A percentile compares a stretch with the other conserved stretches of the same genome.
These are phyloP conservation scores for Alsophila aescularia DNA, from an alignment of 2,888 invertebrate species.

Conservation along the genomic window DNA sequence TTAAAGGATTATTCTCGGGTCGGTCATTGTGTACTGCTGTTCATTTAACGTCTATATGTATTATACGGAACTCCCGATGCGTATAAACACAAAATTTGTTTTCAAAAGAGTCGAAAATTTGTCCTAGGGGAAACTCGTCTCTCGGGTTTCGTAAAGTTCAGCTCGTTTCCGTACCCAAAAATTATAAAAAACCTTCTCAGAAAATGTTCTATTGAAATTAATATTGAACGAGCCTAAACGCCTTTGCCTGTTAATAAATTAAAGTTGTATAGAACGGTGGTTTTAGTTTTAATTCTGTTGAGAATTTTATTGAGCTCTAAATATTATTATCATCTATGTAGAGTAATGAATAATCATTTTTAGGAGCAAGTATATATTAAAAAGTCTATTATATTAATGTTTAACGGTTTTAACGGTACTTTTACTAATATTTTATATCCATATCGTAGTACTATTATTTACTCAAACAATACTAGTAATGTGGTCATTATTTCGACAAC, in stretches of 20 bases:
- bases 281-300: neutral
- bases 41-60: constrained; percentile 24
- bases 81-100: constrained; percentile 16
- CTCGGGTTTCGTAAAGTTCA: constrained; percentile 9
- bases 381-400: no score
- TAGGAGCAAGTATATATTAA: no score
- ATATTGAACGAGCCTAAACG: constrained; percentile 1
- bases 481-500: no score
- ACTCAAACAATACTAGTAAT: no score
- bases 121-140: no score
- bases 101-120: constrained; percentile 16
- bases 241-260: constrained; percentile 13
- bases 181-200: constrained; percentile 25
- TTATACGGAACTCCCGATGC: constrained; percentile 5
- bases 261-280: neutral
- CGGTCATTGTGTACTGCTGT: constrained; percentile 30
- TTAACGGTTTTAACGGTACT: no score
- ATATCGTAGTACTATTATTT: no score
- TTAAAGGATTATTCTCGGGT: constrained; percentile 29
- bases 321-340: no score
- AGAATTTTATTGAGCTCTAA: neutral
- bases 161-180: constrained; percentile 29
- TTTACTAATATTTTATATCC: no score
- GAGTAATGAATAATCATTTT: no score
- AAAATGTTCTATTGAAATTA: constrained; percentile 14